phyloP scores from a whole-genome alignment of 2,797 vertebrate genomes.

The Hippopotamyrus pictus region DNA sequence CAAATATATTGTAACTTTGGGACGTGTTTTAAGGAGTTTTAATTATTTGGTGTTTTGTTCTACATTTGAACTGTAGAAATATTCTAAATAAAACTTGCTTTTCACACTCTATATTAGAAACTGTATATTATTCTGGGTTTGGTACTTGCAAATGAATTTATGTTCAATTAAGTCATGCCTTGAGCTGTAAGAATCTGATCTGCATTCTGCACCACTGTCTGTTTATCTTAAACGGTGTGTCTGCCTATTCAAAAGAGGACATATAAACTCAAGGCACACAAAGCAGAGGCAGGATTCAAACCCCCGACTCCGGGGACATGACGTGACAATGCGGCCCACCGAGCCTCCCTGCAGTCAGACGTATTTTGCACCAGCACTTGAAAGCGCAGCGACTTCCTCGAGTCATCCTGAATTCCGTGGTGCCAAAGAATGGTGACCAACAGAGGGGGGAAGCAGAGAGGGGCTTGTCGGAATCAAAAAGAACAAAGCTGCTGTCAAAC shows the following conservation, averaged over 20 bases:
- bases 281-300: background rate
- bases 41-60: background rate
- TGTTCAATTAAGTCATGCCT: background rate
- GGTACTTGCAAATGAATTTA: background rate
- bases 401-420: background rate
- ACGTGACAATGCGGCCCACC: background rate
- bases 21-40: background rate
- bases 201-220: background rate
- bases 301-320: background rate
- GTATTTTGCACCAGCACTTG: background rate
- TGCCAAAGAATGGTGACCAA: background rate
- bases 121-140: background rate
- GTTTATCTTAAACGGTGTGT: background rate
- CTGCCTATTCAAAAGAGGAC: background rate
- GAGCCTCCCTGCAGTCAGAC: background rate
- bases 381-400: background rate
- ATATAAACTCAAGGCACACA: background rate
- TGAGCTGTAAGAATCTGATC: background rate
- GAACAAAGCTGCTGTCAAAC: background rate
- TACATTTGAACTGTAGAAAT: background rate
- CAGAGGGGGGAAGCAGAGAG: background rate
- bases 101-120: background rate
- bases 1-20: background rate
- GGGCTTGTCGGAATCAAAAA: slow-evolving; percentile 1
- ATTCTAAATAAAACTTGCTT: background rate